phyloP scores from a whole-genome alignment of 2,888 invertebrate species.

The Campaea margaritaria region DNA sequence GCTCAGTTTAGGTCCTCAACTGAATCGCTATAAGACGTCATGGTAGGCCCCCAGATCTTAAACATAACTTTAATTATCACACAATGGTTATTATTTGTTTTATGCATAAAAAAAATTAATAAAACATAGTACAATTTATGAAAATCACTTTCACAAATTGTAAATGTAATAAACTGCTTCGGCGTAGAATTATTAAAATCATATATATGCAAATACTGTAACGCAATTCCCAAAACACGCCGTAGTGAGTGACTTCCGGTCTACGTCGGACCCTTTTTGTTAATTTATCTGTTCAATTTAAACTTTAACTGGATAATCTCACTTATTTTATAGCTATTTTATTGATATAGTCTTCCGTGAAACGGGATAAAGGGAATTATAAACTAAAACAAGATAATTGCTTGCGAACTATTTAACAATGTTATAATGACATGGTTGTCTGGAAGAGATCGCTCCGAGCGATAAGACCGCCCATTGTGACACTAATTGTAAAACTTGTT shows the following conservation, averaged over 20 bases:
- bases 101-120: too few relatives aligned
- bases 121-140: background rate
- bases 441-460: too few relatives aligned
- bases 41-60: too few relatives aligned
- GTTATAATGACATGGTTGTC: too few relatives aligned
- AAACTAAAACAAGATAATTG: too few relatives aligned
- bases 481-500: too few relatives aligned
- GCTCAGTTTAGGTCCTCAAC: too few relatives aligned
- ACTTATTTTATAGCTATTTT: conserved; percentile 7
- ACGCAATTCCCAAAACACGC: conserved; percentile 26
- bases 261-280: conserved; percentile 16
- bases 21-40: too few relatives aligned
- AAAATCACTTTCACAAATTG: background rate
- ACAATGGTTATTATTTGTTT: too few relatives aligned
- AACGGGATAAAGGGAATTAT: background rate
- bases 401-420: too few relatives aligned
- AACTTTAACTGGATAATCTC: conserved; percentile 21
- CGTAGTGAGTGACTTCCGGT: conserved; percentile 24
- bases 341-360: background rate
- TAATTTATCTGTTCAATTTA: conserved; percentile 40
- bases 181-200: conserved; percentile 13
- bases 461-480: too few relatives aligned
- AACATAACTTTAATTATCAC: too few relatives aligned
- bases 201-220: conserved; percentile 30
- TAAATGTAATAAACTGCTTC: conserved; percentile 7